Percentiles rank a stretch among this genome's conserved stretches.
phyloP scores from a whole-genome alignment of 2,797 vertebrate species.

The Florisuga fusca region DNA sequence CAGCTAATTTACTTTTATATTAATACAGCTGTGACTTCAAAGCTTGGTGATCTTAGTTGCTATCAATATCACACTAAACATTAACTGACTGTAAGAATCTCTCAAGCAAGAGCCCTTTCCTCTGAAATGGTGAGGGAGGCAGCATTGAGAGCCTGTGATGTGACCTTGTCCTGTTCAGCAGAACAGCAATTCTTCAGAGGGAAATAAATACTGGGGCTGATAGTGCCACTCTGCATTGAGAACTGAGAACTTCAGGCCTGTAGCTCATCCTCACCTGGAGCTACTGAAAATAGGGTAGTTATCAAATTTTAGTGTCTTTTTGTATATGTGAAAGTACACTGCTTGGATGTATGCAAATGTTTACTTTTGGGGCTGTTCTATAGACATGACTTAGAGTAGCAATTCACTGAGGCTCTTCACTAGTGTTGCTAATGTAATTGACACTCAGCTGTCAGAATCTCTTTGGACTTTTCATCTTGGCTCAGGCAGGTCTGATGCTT shows the following conservation, averaged over 20 bases:
- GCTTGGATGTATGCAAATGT: neutral
- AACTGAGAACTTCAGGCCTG: neutral
- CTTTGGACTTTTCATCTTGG: neutral
- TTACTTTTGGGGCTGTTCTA: fast-evolving
- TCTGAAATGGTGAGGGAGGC: neutral
- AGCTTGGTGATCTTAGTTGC: neutral
- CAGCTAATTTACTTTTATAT: neutral
- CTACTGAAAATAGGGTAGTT: neutral
- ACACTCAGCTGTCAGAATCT: neutral
- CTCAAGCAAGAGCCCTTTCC: neutral
- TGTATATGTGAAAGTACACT: neutral
- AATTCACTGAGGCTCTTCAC: neutral
- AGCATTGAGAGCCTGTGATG: neutral
- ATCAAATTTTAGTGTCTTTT: neutral
- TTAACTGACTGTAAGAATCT: fast-evolving
- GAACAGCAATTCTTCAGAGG: neutral
- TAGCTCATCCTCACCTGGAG: neutral
- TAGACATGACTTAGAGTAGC: fast-evolving
- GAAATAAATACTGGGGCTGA: neutral
- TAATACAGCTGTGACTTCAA: neutral
- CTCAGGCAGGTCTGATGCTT: neutral
- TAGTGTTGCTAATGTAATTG: fast-evolving
- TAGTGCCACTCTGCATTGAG: neutral
- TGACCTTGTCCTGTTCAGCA: neutral
- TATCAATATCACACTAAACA: neutral